Percentiles rank a stretch among this genome's conserved stretches.
These are phyloP conservation scores for Amia ocellicauda DNA, from an alignment of 2,113 vertebrate genomes.

Conservation along the genomic window DNA sequence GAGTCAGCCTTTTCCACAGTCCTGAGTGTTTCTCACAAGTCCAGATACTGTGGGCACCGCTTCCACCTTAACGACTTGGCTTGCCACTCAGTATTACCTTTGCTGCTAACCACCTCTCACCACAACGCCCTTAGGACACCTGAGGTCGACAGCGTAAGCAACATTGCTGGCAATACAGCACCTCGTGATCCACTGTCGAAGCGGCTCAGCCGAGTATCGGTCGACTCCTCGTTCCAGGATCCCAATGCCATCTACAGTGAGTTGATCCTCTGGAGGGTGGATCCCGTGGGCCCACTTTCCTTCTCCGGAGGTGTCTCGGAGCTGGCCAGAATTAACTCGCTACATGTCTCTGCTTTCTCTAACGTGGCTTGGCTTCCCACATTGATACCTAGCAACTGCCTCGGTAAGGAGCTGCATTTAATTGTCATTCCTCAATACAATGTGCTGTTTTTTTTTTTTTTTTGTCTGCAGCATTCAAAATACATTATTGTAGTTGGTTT, in stretches of 20 bases:
- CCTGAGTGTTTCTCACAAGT: slow-evolving; percentile 95
- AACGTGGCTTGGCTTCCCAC: slow-evolving; percentile 95
- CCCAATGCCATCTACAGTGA: slow-evolving; percentile 91
- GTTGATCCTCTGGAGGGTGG: slow-evolving; percentile 96
- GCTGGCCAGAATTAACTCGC: slow-evolving; percentile 94
- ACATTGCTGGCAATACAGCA: slow-evolving; percentile 36
- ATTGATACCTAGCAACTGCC: slow-evolving; percentile 92
- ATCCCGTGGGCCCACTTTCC: slow-evolving; percentile 93
- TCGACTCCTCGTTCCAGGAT: slow-evolving; percentile 71
- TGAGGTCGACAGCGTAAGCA: slow-evolving; percentile 46
- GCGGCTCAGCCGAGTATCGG: slow-evolving; percentile 51
- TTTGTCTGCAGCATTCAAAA: neutral
- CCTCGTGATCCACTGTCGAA: slow-evolving; percentile 32
- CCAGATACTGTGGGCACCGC: slow-evolving; percentile 94
- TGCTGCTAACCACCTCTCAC: slow-evolving; percentile 94
- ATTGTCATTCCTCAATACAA: neutral
- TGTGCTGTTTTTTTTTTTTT: neutral
- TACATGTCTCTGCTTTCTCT: slow-evolving; percentile 91
- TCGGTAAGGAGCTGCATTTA: slow-evolving; percentile 72
- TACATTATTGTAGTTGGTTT: no score
- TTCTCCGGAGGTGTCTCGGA: slow-evolving; percentile 95
- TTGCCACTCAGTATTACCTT: slow-evolving; percentile 91
- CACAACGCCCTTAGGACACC: slow-evolving; percentile 86
- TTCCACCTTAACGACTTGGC: slow-evolving; percentile 97
- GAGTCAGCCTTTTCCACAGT: slow-evolving; percentile 96